Percentiles rank a stretch among this genome's conserved stretches.
phyloP scores from a whole-genome alignment of 2,797 vertebrate genomes.

The Sarcoramphus papa region DNA sequence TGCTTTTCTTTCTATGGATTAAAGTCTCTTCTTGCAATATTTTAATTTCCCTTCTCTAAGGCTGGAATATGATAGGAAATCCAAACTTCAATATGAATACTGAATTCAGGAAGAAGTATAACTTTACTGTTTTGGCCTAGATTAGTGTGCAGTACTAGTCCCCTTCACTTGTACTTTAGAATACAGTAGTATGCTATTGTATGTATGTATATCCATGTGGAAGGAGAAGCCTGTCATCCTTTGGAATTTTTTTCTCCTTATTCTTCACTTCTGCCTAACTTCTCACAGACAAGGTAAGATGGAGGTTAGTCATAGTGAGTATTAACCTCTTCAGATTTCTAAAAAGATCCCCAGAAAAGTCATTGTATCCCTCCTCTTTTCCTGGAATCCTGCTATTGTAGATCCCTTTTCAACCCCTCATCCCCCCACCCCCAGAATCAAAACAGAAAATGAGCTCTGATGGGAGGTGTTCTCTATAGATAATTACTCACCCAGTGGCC shows the following conservation, averaged over 20 bases:
- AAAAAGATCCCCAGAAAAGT: background rate
- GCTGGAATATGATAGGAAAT: background rate
- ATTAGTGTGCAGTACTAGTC: background rate
- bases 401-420: background rate
- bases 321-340: background rate
- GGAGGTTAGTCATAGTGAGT: background rate
- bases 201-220: background rate
- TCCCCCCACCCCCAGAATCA: fast-evolving
- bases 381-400: background rate
- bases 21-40: background rate
- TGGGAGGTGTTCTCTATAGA: background rate
- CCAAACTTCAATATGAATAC: background rate
- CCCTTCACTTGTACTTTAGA: background rate
- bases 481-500: background rate
- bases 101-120: background rate
- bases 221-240: background rate
- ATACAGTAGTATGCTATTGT: background rate
- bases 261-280: background rate
- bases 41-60: background rate
- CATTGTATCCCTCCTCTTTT: background rate
- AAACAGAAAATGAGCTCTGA: background rate
- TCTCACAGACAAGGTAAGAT: background rate
- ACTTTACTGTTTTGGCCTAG: background rate
- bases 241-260: background rate
- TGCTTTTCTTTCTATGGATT: background rate